phyloP scores from a whole-genome alignment of 1,140 invertebrate species.

The Hyphantria cunea region DNA sequence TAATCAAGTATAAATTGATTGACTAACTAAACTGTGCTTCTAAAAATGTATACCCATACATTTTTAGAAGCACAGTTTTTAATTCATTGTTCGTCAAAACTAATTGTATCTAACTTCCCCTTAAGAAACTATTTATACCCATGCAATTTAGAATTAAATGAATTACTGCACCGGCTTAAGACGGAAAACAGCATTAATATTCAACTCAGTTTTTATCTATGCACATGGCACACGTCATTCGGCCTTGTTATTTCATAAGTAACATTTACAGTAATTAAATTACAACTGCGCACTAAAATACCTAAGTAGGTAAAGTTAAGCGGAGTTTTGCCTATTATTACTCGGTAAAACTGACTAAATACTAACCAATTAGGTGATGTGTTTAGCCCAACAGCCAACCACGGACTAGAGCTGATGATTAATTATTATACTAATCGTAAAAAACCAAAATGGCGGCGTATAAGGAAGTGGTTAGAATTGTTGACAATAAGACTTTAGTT shows the following conservation, averaged over 20 bases:
- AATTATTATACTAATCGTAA: slow-evolving; percentile 14
- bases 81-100: too few species aligned
- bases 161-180: too few species aligned
- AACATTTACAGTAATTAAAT: slow-evolving; percentile 8
- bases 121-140: too few species aligned
- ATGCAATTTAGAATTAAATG: too few species aligned
- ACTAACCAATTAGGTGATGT: slow-evolving; percentile 30
- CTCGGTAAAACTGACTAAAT: slow-evolving; percentile 22
- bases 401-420: slow-evolving; percentile 22
- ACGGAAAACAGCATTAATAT: too few species aligned
- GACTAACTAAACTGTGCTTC: too few species aligned
- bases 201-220: neutral
- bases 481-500: slow-evolving; percentile 14
- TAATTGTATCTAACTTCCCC: too few species aligned
- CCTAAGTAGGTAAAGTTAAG: slow-evolving; percentile 5
- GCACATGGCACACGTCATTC: neutral
- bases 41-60: too few species aligned
- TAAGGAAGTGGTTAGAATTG: slow-evolving; percentile 21
- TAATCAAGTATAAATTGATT: too few species aligned
- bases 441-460: slow-evolving; percentile 28
- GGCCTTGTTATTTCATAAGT: slow-evolving; percentile 1
- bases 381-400: slow-evolving; percentile 16
- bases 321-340: slow-evolving; percentile 19
- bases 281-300: neutral
- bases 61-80: too few species aligned